Conservation (phyloP, 2,113 vertebrate species). For the Hippocampus mohnikei region DNA sequence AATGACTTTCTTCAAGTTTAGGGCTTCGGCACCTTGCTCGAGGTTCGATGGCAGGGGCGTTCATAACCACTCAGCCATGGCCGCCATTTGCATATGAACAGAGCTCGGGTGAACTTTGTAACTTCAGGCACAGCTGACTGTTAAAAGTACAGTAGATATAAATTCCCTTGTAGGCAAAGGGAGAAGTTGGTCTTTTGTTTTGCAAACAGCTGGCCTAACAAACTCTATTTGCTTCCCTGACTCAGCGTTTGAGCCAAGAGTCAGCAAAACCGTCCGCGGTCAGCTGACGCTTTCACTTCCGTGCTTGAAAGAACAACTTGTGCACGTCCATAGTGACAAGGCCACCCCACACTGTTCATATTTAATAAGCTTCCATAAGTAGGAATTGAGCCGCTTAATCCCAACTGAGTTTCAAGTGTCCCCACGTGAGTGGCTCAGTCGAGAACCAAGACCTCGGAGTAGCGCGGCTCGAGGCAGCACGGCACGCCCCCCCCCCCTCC, state of each 20-base stretch:
- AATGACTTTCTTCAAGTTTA: not conserved
- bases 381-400: slow-evolving; percentile 55
- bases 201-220: not conserved
- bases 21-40: too few species aligned
- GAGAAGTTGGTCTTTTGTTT: slow-evolving; percentile 1
- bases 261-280: not conserved
- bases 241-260: slow-evolving; percentile 3
- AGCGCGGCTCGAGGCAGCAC: not conserved
- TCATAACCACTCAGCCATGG: not conserved
- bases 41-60: not conserved
- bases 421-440: not conserved
- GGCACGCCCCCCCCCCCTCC: not conserved
- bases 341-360: slow-evolving; percentile 27
- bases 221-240: not conserved
- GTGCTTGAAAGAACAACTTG: not conserved
- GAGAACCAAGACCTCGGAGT: not conserved
- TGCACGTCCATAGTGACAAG: slow-evolving; percentile 16
- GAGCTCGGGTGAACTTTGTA: not conserved
- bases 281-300: not conserved
- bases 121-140: too few species aligned
- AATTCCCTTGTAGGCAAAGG: not conserved
- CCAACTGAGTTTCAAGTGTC: slow-evolving; percentile 19
- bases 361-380: slow-evolving; percentile 57
- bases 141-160: not conserved
- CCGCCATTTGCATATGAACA: not conserved